Base-by-base conservation (phyloP, 2,888 invertebrate species). In the Leucophenga montana region DNA sequence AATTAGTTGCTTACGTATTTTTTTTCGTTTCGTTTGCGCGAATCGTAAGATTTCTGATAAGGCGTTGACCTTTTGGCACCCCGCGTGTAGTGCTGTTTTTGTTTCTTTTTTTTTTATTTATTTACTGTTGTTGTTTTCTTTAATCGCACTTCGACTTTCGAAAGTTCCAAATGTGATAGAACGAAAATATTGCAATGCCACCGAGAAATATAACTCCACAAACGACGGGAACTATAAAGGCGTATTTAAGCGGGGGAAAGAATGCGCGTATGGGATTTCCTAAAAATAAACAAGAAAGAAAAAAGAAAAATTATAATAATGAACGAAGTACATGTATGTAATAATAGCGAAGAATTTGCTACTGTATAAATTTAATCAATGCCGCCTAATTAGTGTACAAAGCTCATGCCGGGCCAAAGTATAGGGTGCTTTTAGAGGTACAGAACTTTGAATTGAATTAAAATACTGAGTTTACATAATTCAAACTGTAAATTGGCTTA, bases 181-280 rank as follows among this genome's bases (percentile, higher is more conserved):
- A 76, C 0, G 93, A 93, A 84, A 92, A 93, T 0, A 90, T 76
- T 85, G 92, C 91, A 67, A 94, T 90, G 44, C 92, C 92, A 65
- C 93, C 93, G 71, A 93, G 88, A 82, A 93, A 93, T 68, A 90
- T 87, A 1, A 93, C 88, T 0, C 93, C 93, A 86, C 91, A 91
- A 46, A 90, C 81, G 4, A 92, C 92, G 74, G 93, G 92, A 68
- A 90, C 85, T 9, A 92, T 86, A 14, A 94, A 89, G 44, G 91
- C 92, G 89, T 91, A 91, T 84, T 90, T 88, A 75, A 92, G 89
- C 73, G 91, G 88, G 5, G 91, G 91, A 76, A 92, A 90, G 70
- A 90, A 83, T 27, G 86, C 82, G 82, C 89, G 90, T 69, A 92
- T 87, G 70, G 86, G 84, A 72, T 91, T 90, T 78, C 91, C 92